A percentile compares a stretch with the other conserved stretches of the same genome.
phyloP scores from a whole-genome alignment of 2,113 vertebrate genomes.

The Mugil cephalus region DNA sequence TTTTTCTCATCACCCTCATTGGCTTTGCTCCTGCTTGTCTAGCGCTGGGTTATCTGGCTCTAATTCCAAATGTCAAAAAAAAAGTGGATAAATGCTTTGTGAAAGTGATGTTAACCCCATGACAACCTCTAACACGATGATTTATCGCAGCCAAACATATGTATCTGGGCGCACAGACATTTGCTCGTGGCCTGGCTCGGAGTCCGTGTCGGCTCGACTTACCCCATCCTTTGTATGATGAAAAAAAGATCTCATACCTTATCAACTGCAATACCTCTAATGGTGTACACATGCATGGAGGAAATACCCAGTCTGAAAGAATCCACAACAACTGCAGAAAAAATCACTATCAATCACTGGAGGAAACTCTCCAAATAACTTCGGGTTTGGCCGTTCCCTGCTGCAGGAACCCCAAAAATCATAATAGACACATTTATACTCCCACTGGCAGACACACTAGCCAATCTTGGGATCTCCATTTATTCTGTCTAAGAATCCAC shows the following conservation, averaged over 20 bases:
- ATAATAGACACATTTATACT: constrained; percentile 47
- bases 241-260: constrained; percentile 55
- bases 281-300: constrained; percentile 31
- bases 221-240: constrained; percentile 25
- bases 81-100: constrained; percentile 51
- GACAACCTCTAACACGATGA: constrained; percentile 72
- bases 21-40: constrained; percentile 38
- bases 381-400: constrained; percentile 50
- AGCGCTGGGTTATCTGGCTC: constrained; percentile 45
- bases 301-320: constrained; percentile 54
- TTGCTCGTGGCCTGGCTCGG: constrained; percentile 25
- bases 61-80: constrained; percentile 46
- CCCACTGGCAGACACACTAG: constrained; percentile 14
- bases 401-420: constrained; percentile 48
- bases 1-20: constrained; percentile 14
- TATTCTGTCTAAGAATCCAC: constrained; percentile 2
- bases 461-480: constrained; percentile 20
- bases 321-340: constrained; percentile 46
- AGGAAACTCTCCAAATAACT: constrained; percentile 52
- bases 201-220: constrained; percentile 45
- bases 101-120: constrained; percentile 65
- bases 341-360: constrained; percentile 58
- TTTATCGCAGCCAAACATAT: constrained; percentile 64
- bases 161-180: constrained; percentile 17
- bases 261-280: constrained; percentile 44